A percentile compares a stretch with the other conserved stretches of the same genome.
phyloP scores from a whole-genome alignment of 2,113 vertebrate genomes.

The Rhadina sibilatrix region DNA sequence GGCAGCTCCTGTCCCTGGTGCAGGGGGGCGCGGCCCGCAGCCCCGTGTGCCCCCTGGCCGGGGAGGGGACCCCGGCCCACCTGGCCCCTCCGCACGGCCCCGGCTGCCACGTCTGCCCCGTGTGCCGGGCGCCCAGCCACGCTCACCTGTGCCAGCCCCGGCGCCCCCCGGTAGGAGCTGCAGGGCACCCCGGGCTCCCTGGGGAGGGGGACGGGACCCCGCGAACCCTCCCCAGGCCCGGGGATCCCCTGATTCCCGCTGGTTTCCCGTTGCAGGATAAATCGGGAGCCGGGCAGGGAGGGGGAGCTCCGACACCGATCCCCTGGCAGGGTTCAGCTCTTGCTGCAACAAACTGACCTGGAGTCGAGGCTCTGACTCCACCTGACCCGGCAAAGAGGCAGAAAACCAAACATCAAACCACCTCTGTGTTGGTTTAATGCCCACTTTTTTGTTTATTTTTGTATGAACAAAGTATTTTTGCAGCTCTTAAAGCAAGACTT shows the following conservation, averaged over 20 bases:
- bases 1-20: background rate
- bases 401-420: background rate
- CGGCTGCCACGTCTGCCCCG: background rate
- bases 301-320: rapidly evolving
- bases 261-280: background rate
- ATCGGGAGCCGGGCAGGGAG: rapidly evolving
- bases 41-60: background rate
- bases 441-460: background rate
- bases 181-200: rapidly evolving
- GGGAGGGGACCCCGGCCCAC: background rate
- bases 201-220: background rate
- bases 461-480: background rate
- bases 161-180: background rate
- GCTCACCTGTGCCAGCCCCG: background rate
- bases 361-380: background rate
- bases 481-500: background rate
- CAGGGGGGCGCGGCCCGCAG: rapidly evolving
- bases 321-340: rapidly evolving
- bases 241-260: rapidly evolving
- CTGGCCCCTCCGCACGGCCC: background rate
- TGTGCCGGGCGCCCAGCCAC: background rate
- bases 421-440: background rate
- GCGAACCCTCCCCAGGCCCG: rapidly evolving
- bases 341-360: background rate
- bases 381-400: background rate